Base-by-base conservation (phyloP, 2,797 vertebrate species). In the Okamejei kenojei region DNA sequence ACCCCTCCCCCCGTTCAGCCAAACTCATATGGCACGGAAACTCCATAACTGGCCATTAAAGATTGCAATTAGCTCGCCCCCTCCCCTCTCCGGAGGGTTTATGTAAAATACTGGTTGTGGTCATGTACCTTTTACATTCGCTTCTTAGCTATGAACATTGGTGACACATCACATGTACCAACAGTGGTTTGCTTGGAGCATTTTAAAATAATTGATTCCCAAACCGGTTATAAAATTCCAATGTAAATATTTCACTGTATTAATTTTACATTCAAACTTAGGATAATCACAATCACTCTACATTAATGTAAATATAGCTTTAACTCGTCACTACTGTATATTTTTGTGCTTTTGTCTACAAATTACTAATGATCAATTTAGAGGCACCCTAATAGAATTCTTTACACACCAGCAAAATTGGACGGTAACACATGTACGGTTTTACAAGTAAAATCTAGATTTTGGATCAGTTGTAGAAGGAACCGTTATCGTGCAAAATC, bases 11-110 rank as follows among this genome's bases (percentile, higher is more conserved):
- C 93, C 74, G n/a, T 8, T 11, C 23, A 86, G 38, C 35, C 82
- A 93, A 78, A 68, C n/a, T 90, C 90, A n/a, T 29, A 77, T 93
- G 68, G 58, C 93, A 80, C 91, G 93, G 76, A 86, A 94, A 93
- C 93, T 91, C 93, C 93, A 94, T 94, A 94, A 88, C 58, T 88
- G 84, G n/a, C 2, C 61, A 21, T 68, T 35, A 68, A 65, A 65
- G 84, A 35, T 88, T 68, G n/a, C 84, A 65, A 88, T 86, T 15
- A 29, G 6, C 58, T 61, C n/a, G 5, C 61, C 84, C 13, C 26
- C 8, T 0, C 38, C 26, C 71, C 35, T 38, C n/a, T 32, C 19
- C 68, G 7, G 21, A 74, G 68, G 26, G 32, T 91, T 73, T 3
- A 45, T 11, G 6, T 21, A 73, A 26, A 76, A 54, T 74, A 35